Evolutionary conservation across 2,888 invertebrate genomes (phyloP).

Genomic region (Flabesymbios commensalis): DNA sequence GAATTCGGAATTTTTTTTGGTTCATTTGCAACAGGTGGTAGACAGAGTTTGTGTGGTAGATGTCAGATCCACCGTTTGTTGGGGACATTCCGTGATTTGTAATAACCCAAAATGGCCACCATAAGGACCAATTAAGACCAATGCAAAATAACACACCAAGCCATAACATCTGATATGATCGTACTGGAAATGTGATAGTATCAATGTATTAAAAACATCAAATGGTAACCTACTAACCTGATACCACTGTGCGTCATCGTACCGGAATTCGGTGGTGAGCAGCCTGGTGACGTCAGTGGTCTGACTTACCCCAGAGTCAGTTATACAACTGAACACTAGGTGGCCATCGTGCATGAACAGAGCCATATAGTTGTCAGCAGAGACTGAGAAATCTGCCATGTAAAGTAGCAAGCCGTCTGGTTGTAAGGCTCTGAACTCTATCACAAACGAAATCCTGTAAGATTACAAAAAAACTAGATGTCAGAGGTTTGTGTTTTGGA

Average conservation of each 20-base stretch:
- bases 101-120: too few species aligned
- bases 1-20: too few species aligned
- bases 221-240: conserved; percentile 25
- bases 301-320: conserved; percentile 2
- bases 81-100: too few species aligned
- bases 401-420: conserved; percentile 36
- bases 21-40: too few species aligned
- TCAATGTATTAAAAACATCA: too few species aligned
- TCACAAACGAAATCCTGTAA: conserved; percentile 34
- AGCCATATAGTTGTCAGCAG: conserved; percentile 28
- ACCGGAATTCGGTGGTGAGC: conserved; percentile 22
- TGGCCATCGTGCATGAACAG: conserved; percentile 34
- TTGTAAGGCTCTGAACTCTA: conserved; percentile 37
- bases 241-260: conserved; percentile 38
- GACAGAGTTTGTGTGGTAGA: too few species aligned
- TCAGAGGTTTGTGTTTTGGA: too few species aligned
- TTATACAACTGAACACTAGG: conserved; percentile 23
- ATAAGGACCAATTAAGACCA: too few species aligned
- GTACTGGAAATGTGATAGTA: too few species aligned
- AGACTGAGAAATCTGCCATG: conserved; percentile 17
- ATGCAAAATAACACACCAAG: too few species aligned
- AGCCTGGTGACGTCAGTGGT: conserved; percentile 9
- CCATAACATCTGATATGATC: too few species aligned
- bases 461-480: background rate
- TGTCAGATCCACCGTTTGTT: too few species aligned